A percentile compares a stretch with the other conserved stretches of the same genome.
Evolutionary conservation across 2,113 vertebrate species (phyloP).

Genomic region (Prionailurus viverrinus): DNA sequence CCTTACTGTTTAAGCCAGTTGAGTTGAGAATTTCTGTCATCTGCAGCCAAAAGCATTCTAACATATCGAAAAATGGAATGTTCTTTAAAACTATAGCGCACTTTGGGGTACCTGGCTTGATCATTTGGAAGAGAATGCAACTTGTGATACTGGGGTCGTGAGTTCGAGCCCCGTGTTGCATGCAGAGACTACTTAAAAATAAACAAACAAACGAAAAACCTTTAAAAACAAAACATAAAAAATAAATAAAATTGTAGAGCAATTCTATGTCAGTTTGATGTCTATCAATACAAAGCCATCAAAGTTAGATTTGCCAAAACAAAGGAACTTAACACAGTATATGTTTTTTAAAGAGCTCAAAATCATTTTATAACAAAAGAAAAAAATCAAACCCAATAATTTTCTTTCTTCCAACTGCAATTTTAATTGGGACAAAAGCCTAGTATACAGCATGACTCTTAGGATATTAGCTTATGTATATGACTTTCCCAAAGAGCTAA

Average conservation of each 20-base stretch:
- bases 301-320: slow-evolving; percentile 55
- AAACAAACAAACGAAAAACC: too few relatives aligned
- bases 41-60: slow-evolving; percentile 15
- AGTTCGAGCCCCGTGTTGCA: neutral
- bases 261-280: neutral
- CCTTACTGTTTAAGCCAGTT: neutral
- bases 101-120: neutral
- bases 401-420: slow-evolving; percentile 46
- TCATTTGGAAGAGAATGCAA: neutral
- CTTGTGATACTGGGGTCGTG: neutral
- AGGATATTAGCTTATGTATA: neutral
- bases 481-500: slow-evolving; percentile 47
- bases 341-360: slow-evolving; percentile 34
- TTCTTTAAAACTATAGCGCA: slow-evolving; percentile 15
- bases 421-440: slow-evolving; percentile 35
- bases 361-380: slow-evolving; percentile 13
- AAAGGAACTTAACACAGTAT: neutral
- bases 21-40: slow-evolving; percentile 6
- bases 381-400: slow-evolving; percentile 51
- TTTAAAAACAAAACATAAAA: too few relatives aligned
- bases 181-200: neutral
- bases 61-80: neutral
- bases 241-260: neutral
- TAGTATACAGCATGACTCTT: slow-evolving; percentile 1
- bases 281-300: slow-evolving; percentile 19